Conservation (phyloP, 2,888 invertebrate genomes). For the Thymelicus sylvestris region DNA sequence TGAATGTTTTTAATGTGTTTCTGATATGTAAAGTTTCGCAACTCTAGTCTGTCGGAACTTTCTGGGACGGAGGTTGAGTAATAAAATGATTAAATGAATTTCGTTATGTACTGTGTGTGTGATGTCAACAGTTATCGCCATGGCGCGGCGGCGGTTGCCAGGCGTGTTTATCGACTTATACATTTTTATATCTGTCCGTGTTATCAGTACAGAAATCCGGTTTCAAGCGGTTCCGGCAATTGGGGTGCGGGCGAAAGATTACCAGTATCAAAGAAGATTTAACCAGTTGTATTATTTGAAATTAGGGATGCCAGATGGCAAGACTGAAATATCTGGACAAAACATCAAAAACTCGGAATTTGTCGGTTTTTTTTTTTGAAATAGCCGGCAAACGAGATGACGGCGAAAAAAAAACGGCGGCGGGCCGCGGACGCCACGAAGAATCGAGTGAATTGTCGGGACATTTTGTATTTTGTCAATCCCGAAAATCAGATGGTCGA, state of each 20-base stretch:
- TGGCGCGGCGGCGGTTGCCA: conserved; percentile 18
- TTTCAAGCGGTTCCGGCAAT: conserved; percentile 18
- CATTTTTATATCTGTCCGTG: conserved; percentile 2
- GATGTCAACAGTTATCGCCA: conserved; percentile 27
- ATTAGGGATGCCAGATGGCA: no score
- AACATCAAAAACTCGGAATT: no score
- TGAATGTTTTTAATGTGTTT: not conserved
- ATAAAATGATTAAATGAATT: conserved; percentile 20
- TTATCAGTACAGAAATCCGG: conserved; percentile 21
- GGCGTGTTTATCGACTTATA: conserved; percentile 22
- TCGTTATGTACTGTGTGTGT: conserved; percentile 16
- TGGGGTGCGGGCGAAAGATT: conserved; percentile 11
- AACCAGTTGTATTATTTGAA: not conserved
- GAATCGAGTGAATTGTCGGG: no score
- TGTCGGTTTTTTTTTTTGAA: no score
- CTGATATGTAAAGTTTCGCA: conserved; percentile 4
- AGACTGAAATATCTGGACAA: no score
- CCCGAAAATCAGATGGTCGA: no score
- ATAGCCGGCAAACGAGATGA: no score
- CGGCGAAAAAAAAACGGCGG: no score
- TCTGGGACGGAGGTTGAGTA: conserved; percentile 20
- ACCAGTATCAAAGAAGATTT: conserved; percentile 5
- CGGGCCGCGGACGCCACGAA: no score
- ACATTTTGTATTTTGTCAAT: no score
- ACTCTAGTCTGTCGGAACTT: conserved; percentile 14